phyloP scores from a whole-genome alignment of 2,888 invertebrate species.

The Sesia apiformis region DNA sequence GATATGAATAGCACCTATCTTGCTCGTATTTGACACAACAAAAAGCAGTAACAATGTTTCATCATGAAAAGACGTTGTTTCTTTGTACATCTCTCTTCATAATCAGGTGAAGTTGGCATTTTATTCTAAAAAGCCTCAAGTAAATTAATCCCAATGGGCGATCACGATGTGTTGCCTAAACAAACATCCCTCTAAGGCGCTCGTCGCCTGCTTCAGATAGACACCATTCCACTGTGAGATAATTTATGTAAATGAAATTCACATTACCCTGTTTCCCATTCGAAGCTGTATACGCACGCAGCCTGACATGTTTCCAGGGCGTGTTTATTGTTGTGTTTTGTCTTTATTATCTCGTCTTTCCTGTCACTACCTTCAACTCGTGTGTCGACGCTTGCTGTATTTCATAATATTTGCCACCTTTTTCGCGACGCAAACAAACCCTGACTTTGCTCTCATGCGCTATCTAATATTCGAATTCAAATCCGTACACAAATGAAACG shows the following conservation, averaged over 20 bases:
- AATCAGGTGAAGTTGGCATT: not conserved
- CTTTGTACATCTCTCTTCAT: no score
- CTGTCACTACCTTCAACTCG: conserved; percentile 37
- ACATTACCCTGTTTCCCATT: conserved; percentile 57
- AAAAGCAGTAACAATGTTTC: not conserved
- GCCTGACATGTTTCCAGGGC: conserved; percentile 51
- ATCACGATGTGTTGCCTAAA: conserved; percentile 50
- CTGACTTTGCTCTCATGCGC: no score
- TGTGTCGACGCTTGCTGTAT: conserved; percentile 25
- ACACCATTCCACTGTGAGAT: conserved; percentile 48
- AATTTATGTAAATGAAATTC: conserved; percentile 71
- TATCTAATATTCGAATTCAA: no score
- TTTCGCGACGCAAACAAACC: not conserved
- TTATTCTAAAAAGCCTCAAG: conserved; percentile 29
- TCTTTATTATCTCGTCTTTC: conserved; percentile 53
- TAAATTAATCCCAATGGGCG: conserved; percentile 50
- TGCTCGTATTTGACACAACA: not conserved
- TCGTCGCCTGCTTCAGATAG: conserved; percentile 31
- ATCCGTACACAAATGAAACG: no score
- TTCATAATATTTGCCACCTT: conserved; percentile 38
- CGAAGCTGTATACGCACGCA: conserved; percentile 30
- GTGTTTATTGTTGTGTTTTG: conserved; percentile 59
- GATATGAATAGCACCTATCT: not conserved
- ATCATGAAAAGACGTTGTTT: no score
- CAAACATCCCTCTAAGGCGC: conserved; percentile 34